Base-by-base conservation (phyloP, 2,888 invertebrate species). In the Drosophila paranaensis region DNA sequence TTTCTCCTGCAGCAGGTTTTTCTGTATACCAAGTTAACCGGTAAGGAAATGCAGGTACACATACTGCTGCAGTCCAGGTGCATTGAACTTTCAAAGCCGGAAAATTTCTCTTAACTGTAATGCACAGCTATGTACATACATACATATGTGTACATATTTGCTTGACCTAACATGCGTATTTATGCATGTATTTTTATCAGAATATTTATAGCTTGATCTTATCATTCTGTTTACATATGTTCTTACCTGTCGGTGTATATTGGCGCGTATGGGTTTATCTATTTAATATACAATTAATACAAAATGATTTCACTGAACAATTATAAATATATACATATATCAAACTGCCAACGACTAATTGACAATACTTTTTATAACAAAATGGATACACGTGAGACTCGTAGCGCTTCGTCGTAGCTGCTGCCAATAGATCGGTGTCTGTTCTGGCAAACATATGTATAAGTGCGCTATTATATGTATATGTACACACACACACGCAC, bases 351-450 rank as follows among this genome's bases (percentile, higher is more conserved):
- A 27, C 53, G 57, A 60, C 43, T 54, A 25, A 46, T 42, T 51
- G 20, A 20, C 20, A 20, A 20, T 20, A 14, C 9, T 14, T 40
- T 37, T 39, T 14, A 53, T 6, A 39, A 39, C 9, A 11, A 9
- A 46, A 57, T 16, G 16, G 43, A 53, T 11, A 45, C 39, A 64
- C 56, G 74, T 60, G 74, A 33, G 30, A 56, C 4, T 51, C 27
- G 51, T 46, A 55, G 11, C 27, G 33, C 39, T 2, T 10, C 20
- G 43, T 37, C 51, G 58, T 42, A 39, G 37, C 43, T 66, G 55
- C 67, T n/a, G 6, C 30, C 48, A 45, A 43, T 55, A 74, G 58
- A 75, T 42, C 35, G 10, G n/a, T 56, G 20, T n/a, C 43, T 61
- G 13, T 37, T 60, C 55, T 58, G 30, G 13, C 27, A 20, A 46